Evolutionary conservation across 2,888 invertebrate genomes (phyloP).

Genomic region (Callosobruchus maculatus): DNA sequence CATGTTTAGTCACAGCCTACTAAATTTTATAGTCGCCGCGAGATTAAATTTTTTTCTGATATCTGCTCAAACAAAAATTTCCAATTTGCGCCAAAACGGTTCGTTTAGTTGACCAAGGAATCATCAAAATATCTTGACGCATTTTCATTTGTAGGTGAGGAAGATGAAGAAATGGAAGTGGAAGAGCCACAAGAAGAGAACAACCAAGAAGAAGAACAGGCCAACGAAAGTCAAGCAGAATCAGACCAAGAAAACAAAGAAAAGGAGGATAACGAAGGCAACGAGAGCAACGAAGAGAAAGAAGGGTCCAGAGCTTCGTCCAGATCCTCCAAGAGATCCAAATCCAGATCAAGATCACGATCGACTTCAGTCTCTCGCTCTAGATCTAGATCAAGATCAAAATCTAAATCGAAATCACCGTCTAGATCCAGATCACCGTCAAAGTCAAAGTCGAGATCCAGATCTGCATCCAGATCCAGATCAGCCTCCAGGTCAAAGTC

Average conservation of each 20-base stretch:
- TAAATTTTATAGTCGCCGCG: too few relatives aligned
- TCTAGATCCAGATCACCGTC: constrained; percentile 42
- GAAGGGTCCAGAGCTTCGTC: constrained; percentile 34
- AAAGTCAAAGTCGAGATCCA: constrained; percentile 31
- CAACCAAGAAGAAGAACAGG: constrained; percentile 62
- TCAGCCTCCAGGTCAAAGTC: constrained; percentile 35
- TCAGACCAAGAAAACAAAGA: constrained; percentile 47
- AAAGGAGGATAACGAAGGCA: constrained; percentile 44
- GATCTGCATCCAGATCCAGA: constrained; percentile 36
- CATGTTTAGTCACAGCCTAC: too few relatives aligned
- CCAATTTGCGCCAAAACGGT: too few relatives aligned
- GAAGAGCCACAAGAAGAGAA: constrained; percentile 47
- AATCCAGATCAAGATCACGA: constrained; percentile 38
- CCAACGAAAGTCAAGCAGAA: constrained; percentile 52
- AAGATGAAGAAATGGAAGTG: constrained; percentile 59
- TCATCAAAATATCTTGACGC: constrained; percentile 2
- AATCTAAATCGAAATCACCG: constrained; percentile 46
- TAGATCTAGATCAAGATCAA: constrained; percentile 36
- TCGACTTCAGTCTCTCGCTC: constrained; percentile 39
- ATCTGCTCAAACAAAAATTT: too few relatives aligned
- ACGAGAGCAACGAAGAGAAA: constrained; percentile 36
- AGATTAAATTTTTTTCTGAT: too few relatives aligned
- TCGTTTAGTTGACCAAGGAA: too few relatives aligned
- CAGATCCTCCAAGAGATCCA: constrained; percentile 35
- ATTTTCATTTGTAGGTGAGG: constrained; percentile 45